A percentile compares a stretch with the other conserved stretches of the same genome.
These are phyloP conservation scores for Stegodyphus dumicola DNA, from an alignment of 1,140 invertebrate genomes.

Conservation along the genomic window DNA sequence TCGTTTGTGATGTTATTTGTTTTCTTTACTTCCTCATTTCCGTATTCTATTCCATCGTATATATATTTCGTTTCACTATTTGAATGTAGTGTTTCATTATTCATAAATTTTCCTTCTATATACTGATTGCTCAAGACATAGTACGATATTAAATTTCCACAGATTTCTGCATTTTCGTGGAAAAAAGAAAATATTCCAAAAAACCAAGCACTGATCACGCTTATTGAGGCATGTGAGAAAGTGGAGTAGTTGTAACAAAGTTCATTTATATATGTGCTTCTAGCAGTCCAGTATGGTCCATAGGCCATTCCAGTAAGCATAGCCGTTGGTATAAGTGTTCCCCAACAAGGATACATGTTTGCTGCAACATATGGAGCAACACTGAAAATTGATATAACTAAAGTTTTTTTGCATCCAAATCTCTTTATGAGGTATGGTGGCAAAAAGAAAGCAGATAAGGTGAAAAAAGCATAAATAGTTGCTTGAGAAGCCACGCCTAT, in stretches of 20 bases:
- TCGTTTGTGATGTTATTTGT: neutral
- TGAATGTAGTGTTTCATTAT: neutral
- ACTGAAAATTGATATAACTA: conserved; percentile 67
- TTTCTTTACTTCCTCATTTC: no score
- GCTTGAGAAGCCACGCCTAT: conserved; percentile 59
- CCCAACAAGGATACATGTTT: conserved; percentile 67
- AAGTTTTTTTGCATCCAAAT: conserved; percentile 69
- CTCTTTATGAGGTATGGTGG: conserved; percentile 61
- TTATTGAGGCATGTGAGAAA: conserved; percentile 3
- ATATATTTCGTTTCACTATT: no score
- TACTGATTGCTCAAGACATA: conserved; percentile 16
- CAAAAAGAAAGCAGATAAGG: conserved; percentile 61
- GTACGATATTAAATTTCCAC: conserved; percentile 74
- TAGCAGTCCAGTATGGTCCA: conserved; percentile 72
- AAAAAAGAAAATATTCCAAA: conserved; percentile 53
- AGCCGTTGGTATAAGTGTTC: conserved; percentile 69
- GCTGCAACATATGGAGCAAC: conserved; percentile 69
- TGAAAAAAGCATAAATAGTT: conserved; percentile 67
- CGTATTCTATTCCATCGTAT: no score
- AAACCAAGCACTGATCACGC: conserved; percentile 76
- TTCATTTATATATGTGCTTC: conserved; percentile 72
- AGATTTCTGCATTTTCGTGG: conserved; percentile 50
- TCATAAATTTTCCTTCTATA: neutral
- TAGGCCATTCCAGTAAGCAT: conserved; percentile 69
- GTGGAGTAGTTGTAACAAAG: conserved; percentile 63